Percentiles rank a stretch among this genome's conserved stretches.
These are phyloP conservation scores for Theristicus caerulescens DNA, from an alignment of 2,113 vertebrate genomes.

Conservation along the genomic window DNA sequence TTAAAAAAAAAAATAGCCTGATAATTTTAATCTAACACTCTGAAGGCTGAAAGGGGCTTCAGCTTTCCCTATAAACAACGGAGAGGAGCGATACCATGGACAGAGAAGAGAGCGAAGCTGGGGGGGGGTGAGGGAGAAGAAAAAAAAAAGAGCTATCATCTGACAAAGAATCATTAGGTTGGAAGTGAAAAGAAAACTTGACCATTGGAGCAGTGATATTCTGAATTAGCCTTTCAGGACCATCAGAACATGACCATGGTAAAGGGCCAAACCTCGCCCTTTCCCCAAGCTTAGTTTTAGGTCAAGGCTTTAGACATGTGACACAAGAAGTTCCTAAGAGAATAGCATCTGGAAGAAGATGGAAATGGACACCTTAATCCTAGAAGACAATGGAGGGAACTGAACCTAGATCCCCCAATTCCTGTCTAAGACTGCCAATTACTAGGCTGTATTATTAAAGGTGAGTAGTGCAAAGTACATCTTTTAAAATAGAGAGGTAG, in stretches of 20 bases:
- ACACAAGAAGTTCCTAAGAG: neutral
- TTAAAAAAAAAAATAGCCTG: neutral
- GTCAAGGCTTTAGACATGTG: neutral
- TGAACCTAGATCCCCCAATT: neutral
- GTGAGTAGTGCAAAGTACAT: neutral
- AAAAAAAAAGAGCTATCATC: neutral
- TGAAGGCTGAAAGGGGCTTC: neutral
- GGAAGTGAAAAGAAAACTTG: neutral
- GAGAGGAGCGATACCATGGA: neutral
- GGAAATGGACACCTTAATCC: neutral
- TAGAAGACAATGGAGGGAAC: neutral
- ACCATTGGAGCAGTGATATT: neutral
- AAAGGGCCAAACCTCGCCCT: neutral
- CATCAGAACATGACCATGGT: neutral
- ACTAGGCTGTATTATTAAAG: neutral
- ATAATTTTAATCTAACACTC: neutral
- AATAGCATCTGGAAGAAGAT: neutral
- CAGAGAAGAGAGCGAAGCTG: neutral
- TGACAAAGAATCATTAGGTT: neutral
- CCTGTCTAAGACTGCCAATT: neutral
- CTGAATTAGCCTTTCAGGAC: neutral
- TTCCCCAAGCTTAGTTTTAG: neutral
- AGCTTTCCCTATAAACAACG: neutral
- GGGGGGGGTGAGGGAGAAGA: no score
- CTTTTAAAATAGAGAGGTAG: neutral